Percentiles rank a stretch among this genome's conserved stretches.
Conservation (phyloP, 1,140 invertebrate species). For the Brachionus rotundiformis region DNA sequence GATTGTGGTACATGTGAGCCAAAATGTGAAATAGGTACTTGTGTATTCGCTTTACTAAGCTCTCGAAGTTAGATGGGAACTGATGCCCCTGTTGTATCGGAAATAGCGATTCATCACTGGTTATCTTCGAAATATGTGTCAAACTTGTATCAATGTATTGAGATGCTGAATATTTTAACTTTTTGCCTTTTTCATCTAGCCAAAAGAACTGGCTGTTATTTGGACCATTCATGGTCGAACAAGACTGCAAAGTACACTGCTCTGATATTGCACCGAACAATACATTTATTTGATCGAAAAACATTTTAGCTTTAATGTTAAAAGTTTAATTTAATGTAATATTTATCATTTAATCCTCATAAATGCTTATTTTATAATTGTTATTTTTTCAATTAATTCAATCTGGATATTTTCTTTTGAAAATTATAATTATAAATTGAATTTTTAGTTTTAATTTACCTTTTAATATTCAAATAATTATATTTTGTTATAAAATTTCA, state of each 20-base stretch:
- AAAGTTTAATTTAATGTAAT: slow-evolving; percentile 55
- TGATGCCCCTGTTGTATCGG: slow-evolving; percentile 96
- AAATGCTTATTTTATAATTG: not conserved
- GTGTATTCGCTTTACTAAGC: slow-evolving; percentile 90
- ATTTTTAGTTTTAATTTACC: too few relatives aligned
- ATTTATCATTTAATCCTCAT: not conserved
- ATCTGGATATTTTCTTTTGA: too few relatives aligned
- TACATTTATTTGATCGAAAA: slow-evolving; percentile 96
- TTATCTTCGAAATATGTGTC: slow-evolving; percentile 93
- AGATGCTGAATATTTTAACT: slow-evolving; percentile 88
- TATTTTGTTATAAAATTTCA: too few relatives aligned
- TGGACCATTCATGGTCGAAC: slow-evolving; percentile 90
- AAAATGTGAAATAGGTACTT: slow-evolving; percentile 93
- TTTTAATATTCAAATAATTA: too few relatives aligned
- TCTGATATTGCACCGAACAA: slow-evolving; percentile 95
- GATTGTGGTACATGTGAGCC: slow-evolving; percentile 94
- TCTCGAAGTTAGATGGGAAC: slow-evolving; percentile 90
- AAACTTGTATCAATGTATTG: slow-evolving; percentile 99
- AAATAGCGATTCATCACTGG: slow-evolving; percentile 93
- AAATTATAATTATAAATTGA: too few relatives aligned
- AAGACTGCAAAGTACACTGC: slow-evolving; percentile 89
- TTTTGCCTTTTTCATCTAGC: slow-evolving; percentile 98
- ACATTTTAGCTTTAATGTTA: slow-evolving; percentile 81
- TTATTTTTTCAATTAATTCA: too few relatives aligned
- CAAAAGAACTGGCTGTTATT: slow-evolving; percentile 92